These are phyloP conservation scores for Macrophya alboannulata DNA, from an alignment of 2,888 invertebrate species.

Conservation along the genomic window DNA sequence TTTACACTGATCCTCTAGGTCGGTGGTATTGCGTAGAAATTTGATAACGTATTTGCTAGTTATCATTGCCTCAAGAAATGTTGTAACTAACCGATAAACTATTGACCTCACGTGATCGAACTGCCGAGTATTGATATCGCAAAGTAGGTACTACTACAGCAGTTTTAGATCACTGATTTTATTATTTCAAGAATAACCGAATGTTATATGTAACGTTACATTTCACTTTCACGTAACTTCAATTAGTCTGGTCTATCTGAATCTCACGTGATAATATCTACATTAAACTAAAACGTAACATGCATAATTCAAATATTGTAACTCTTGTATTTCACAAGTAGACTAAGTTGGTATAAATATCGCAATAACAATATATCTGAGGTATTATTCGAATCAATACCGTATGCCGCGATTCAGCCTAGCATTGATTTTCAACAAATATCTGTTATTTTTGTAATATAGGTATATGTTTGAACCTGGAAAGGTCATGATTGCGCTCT, in stretches of 20 bases:
- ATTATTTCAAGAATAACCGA: conserved; percentile 54
- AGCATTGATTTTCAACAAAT: conserved; percentile 9
- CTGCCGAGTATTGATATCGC: conserved; percentile 17
- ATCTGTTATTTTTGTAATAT: neutral
- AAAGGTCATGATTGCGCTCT: conserved; percentile 42
- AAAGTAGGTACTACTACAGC: neutral
- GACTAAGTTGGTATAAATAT: neutral
- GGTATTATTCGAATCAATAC: neutral
- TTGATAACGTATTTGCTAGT: conserved; percentile 31
- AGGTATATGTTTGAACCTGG: conserved; percentile 19
- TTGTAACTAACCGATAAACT: conserved; percentile 44
- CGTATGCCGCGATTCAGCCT: neutral
- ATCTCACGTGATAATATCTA: no score
- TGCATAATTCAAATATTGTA: neutral
- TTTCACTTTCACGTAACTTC: neutral
- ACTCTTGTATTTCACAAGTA: neutral
- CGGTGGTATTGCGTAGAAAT: conserved; percentile 35
- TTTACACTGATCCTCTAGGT: conserved; percentile 28
- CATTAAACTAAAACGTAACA: no score
- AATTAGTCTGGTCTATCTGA: no score
- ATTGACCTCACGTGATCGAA: conserved; percentile 48
- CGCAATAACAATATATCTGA: neutral
- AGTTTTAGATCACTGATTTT: neutral
- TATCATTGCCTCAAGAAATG: conserved; percentile 14
- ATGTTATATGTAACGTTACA: no score